Base-by-base conservation (phyloP, 2,113 vertebrate species). In the Pachypanchax playfairii region DNA sequence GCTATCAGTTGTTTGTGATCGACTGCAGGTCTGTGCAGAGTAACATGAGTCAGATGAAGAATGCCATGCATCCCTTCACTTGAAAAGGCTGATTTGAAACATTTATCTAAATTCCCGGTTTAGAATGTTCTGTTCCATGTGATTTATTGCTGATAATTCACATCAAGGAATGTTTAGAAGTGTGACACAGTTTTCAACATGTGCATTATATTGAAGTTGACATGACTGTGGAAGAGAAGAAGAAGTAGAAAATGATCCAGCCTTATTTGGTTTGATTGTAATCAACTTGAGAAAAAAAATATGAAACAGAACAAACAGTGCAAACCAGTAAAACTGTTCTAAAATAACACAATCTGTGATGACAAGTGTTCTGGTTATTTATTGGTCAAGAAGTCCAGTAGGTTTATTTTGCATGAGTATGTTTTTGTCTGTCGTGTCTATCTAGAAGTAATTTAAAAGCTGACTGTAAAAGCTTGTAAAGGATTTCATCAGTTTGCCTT, bases 111-210 rank as follows among this genome's bases (percentile, higher is more conserved):
- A 22, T 46, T 51, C 17, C 17, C 28, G 62, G 43, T 29, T 61
- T 51, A 54, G 48, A 68, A 52, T 61, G 58, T 65, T 3, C 22
- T 59, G 51, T 31, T 54, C 50, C 29, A 56, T 59, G 51, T 79
- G 62, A 31, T 49, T 36, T 18, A 38, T 56, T 58, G 43, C 55
- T 77, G 75, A 68, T 80, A 68, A 75, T 82, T 76, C 17, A 6
- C 57, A 64, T 63, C 64, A 71, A 65, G 28, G 26, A 9, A 12
- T 17, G 51, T 65, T n/a, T 36, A 35, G 65, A 21, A 59, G 51
- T 24, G 22, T 26, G 51, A 26, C 20, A 63, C 39, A 70, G 52
- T 65, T 77, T 24, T 6, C 14, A 46, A 20, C 4, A 26, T 58
- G 56, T 66, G 21, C n/a, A 61, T 70, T 82, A 36, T 24, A 73